A percentile compares a stretch with the other conserved stretches of the same genome.
Evolutionary conservation across 2,113 vertebrate genomes (phyloP).

Genomic region (Tychaedon coryphoeus): DNA sequence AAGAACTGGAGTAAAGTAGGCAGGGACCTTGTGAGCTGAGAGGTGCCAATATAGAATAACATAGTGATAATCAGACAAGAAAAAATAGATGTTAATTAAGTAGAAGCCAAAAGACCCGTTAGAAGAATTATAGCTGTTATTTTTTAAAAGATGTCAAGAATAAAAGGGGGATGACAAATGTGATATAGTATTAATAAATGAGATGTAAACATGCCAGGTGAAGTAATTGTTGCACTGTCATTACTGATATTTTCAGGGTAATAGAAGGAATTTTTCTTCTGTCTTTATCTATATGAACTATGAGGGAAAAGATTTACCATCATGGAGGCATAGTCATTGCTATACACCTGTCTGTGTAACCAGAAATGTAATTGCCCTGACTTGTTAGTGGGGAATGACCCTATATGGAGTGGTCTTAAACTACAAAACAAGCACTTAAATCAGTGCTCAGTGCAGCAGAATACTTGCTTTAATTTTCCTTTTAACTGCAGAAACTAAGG

Average conservation of each 20-base stretch:
- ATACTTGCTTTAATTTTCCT: neutral
- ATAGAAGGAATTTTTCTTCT: neutral
- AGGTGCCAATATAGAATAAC: neutral
- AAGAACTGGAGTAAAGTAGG: neutral
- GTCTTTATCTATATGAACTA: neutral
- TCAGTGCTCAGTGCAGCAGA: neutral
- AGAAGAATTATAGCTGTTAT: neutral
- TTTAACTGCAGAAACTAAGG: neutral
- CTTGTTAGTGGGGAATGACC: neutral
- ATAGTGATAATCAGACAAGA: neutral
- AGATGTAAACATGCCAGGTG: neutral
- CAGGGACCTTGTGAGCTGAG: neutral
- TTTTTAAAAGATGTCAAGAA: neutral
- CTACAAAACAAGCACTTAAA: neutral
- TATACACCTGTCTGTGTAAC: neutral
- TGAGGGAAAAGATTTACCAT: neutral
- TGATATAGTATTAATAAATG: neutral
- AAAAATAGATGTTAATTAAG: neutral
- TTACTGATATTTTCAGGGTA: neutral
- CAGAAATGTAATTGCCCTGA: neutral
- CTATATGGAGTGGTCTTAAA: neutral
- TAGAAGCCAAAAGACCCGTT: neutral
- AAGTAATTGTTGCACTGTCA: neutral
- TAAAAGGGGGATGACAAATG: neutral
- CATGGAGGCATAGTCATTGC: neutral